Conservation (phyloP, 2,113 vertebrate genomes). For the Myocastor coypus region DNA sequence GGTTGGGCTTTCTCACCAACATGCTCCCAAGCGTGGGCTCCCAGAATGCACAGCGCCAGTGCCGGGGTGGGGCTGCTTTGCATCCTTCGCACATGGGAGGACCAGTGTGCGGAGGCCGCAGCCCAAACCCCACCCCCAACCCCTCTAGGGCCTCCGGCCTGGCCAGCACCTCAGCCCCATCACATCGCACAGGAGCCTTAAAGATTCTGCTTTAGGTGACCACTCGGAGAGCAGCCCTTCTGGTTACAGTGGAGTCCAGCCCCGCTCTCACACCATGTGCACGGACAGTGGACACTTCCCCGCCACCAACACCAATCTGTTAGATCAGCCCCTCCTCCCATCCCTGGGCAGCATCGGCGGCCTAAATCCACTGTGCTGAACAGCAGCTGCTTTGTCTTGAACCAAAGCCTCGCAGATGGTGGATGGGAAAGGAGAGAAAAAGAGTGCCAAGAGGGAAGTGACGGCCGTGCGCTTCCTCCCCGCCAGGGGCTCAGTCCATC, state of each 20-base stretch:
- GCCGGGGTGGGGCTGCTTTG: background rate
- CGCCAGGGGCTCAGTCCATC: slow-evolving; percentile 25
- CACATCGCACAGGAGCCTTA: background rate
- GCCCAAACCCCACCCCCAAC: background rate
- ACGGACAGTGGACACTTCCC: background rate
- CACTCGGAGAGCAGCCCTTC: background rate
- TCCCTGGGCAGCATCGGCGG: slow-evolving; percentile 19
- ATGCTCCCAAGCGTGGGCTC: background rate
- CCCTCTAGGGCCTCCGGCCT: background rate
- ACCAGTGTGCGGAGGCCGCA: background rate
- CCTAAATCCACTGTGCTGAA: slow-evolving; percentile 42
- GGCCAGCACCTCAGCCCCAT: rapidly evolving
- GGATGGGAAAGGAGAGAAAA: background rate
- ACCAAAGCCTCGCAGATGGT: background rate
- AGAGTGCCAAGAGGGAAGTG: background rate
- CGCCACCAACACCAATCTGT: slow-evolving; percentile 58
- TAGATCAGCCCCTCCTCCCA: slow-evolving; percentile 1
- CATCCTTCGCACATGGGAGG: background rate
- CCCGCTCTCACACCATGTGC: background rate
- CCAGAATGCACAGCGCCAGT: background rate
- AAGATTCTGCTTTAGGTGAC: background rate
- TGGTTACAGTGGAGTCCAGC: background rate
- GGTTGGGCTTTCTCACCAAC: background rate
- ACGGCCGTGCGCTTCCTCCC: background rate
- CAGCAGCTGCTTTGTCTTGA: slow-evolving; percentile 18